Evolutionary conservation across 2,797 vertebrate genomes (phyloP), one percentile per base, ranked within the genome.

Genomic region (Hipposideros larvatus): DNA sequence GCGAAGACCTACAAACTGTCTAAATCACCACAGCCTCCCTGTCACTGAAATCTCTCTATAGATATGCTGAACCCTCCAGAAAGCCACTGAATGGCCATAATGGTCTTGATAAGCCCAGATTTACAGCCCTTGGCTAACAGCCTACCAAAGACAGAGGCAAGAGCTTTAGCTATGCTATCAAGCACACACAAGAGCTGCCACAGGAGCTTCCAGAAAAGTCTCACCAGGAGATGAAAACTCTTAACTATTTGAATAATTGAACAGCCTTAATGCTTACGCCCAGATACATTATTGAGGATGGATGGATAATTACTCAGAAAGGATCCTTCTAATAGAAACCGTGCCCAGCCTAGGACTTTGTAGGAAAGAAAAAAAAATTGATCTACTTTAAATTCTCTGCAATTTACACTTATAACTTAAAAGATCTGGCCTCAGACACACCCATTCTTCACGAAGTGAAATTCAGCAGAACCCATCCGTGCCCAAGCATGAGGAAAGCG

Each of bases 191-290:
- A 92, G 74, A 78, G 82, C 97, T 90, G n/a, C 90, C 96, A 93
- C 43, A 24, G 97, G 95, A 97, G 90, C 97, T 96, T 98, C 97
- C 98, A 98, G 96, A 97, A 98, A 98, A 93, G 94, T 97, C 97
- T 95, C 80, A 91, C 93, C 95, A 96, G 74, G 82, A 96, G 84
- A 97, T 86, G 92, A 87, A 97, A 79, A 82, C 89, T 94, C 93
- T 97, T 37, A 83, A 11, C 61, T 84, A 78, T 89, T 22, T 96
- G 91, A 97, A 90, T 95, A 95, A 96, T 79, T 96, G 75, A 94
- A 97, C 90, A 96, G 80, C 41, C 57, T 74, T 96, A 97, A 85
- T 88, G 84, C 66, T 78, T 90, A 95, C 89, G 24, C 87, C 88
- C 21, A 57, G 70, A 92, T 82, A 91, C 43, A 95, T 98, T 97